phyloP scores from a whole-genome alignment of 2,888 invertebrate genomes.

The Invenusta paracnida region DNA sequence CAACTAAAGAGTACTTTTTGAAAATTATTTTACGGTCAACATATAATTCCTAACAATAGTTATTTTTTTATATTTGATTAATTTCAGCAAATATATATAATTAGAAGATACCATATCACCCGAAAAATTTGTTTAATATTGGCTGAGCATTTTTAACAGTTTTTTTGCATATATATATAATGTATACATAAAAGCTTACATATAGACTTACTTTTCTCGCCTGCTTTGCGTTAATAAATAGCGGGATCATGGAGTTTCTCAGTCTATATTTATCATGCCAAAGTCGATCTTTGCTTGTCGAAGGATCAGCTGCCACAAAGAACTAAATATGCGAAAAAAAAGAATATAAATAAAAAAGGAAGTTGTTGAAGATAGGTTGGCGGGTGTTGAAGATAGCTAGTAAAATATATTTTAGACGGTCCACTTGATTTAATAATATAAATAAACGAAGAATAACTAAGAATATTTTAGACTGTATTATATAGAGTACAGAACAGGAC shows the following conservation, averaged over 20 bases:
- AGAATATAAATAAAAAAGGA: neutral
- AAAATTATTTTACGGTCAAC: neutral
- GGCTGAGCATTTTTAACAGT: too few species aligned
- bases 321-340: constrained; percentile 65
- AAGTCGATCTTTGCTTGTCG: constrained; percentile 76
- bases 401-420: too few species aligned
- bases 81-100: neutral
- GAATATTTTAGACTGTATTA: too few species aligned
- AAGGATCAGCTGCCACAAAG: constrained; percentile 80
- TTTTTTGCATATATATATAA: too few species aligned
- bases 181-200: too few species aligned
- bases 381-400: too few species aligned
- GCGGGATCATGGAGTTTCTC: constrained; percentile 80
- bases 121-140: too few species aligned
- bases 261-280: constrained; percentile 93
- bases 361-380: neutral
- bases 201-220: constrained; percentile 71
- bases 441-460: too few species aligned
- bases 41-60: neutral
- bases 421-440: too few species aligned
- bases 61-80: neutral
- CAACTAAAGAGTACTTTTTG: too few species aligned
- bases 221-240: constrained; percentile 76
- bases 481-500: too few species aligned
- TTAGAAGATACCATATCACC: too few species aligned